Percentiles rank a stretch among this genome's conserved stretches.
Evolutionary conservation across 2,113 vertebrate species (phyloP).

Genomic region (Vireo altiloquus): DNA sequence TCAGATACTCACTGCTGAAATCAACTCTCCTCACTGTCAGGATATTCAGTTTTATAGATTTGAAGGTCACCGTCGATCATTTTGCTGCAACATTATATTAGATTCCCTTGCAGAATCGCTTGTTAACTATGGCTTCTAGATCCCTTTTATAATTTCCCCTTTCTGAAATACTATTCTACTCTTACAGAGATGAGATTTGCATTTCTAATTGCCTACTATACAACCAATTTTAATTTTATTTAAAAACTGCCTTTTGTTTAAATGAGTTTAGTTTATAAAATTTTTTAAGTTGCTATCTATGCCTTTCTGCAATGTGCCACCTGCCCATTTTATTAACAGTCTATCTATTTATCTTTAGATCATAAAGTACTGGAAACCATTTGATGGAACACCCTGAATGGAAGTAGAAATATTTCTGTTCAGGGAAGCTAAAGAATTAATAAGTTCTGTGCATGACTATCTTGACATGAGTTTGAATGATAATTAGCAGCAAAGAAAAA

Average conservation of each 20-base stretch:
- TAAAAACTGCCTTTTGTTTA: neutral
- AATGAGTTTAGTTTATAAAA: neutral
- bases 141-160: neutral
- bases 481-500: neutral
- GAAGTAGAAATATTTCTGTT: neutral
- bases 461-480: neutral
- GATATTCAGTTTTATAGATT: neutral
- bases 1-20: neutral
- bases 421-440: neutral
- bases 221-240: neutral
- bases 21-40: rapidly evolving
- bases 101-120: neutral
- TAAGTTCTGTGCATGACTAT: neutral
- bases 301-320: neutral
- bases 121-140: neutral
- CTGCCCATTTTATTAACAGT: neutral
- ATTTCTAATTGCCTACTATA: neutral
- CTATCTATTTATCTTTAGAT: neutral
- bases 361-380: neutral
- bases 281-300: neutral
- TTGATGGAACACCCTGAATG: neutral
- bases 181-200: neutral
- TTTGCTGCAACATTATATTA: neutral
- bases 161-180: neutral
- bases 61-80: neutral